phyloP scores from a whole-genome alignment of 2,888 invertebrate species.

The Tuberolachnus salignus region DNA sequence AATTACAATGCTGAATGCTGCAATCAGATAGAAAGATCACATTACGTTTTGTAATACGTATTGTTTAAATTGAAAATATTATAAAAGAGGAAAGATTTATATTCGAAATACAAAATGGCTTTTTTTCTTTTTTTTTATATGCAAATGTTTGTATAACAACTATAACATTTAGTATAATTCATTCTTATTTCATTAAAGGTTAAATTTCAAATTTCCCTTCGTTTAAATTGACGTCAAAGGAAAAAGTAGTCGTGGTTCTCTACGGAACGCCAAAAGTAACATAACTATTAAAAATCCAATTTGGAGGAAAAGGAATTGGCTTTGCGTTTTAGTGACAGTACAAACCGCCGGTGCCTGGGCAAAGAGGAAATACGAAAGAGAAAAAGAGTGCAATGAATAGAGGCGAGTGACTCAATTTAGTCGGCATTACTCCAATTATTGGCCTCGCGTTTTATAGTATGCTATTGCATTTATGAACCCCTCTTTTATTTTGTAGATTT shows the following conservation, averaged over 20 bases:
- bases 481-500: background rate
- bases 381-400: constrained; percentile 17
- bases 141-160: background rate
- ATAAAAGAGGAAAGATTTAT: background rate
- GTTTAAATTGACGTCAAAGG: constrained; percentile 9
- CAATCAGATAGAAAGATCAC: background rate
- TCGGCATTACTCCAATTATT: constrained; percentile 49
- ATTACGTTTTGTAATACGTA: background rate
- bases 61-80: background rate
- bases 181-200: constrained; percentile 29
- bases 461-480: constrained; percentile 30
- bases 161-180: constrained; percentile 32
- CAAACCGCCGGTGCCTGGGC: constrained; percentile 2
- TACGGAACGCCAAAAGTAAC: constrained; percentile 39
- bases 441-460: constrained; percentile 33
- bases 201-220: constrained; percentile 23
- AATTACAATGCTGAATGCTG: background rate
- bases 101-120: background rate
- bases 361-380: background rate
- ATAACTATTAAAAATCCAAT: constrained; percentile 51
- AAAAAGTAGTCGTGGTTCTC: background rate
- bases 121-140: background rate
- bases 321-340: constrained; percentile 47
- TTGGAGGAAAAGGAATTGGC: constrained; percentile 40
- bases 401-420: constrained; percentile 31